Conservation (phyloP, 2,113 vertebrate genomes). For the Callopanchax toddi region DNA sequence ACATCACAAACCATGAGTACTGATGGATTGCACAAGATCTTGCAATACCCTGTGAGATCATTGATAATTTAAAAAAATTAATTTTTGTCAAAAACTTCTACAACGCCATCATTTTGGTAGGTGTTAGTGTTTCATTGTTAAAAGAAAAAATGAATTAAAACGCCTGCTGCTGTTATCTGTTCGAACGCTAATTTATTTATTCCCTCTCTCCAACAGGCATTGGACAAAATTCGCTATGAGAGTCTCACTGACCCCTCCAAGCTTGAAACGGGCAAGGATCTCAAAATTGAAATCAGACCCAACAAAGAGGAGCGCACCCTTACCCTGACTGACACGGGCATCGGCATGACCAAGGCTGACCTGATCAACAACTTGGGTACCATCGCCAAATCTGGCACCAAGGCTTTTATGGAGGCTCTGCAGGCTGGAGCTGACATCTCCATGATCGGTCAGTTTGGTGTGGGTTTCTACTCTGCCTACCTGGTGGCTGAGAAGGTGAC, state of each 20-base stretch:
- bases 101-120: no score
- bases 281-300: slow-evolving; percentile 84
- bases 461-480: slow-evolving; percentile 85
- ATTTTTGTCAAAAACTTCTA: no score
- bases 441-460: slow-evolving; percentile 86
- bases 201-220: slow-evolving; percentile 57
- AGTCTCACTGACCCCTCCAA: slow-evolving; percentile 83
- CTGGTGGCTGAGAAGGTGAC: slow-evolving; percentile 84
- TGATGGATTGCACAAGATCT: no score
- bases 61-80: no score
- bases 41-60: no score
- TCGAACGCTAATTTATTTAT: background rate
- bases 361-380: slow-evolving; percentile 85
- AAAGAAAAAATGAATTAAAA: no score
- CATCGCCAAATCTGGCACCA: slow-evolving; percentile 85
- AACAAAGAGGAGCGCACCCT: slow-evolving; percentile 77
- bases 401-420: slow-evolving; percentile 86
- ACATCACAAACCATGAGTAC: no score
- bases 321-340: slow-evolving; percentile 81
- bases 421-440: slow-evolving; percentile 85
- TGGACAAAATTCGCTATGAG: slow-evolving; percentile 86
- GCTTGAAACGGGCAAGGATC: slow-evolving; percentile 81
- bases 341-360: slow-evolving; percentile 86
- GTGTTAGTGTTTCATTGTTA: background rate
- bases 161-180: no score